These are phyloP conservation scores for Eubasilissa regina DNA, from an alignment of 1,140 invertebrate species.

Conservation along the genomic window DNA sequence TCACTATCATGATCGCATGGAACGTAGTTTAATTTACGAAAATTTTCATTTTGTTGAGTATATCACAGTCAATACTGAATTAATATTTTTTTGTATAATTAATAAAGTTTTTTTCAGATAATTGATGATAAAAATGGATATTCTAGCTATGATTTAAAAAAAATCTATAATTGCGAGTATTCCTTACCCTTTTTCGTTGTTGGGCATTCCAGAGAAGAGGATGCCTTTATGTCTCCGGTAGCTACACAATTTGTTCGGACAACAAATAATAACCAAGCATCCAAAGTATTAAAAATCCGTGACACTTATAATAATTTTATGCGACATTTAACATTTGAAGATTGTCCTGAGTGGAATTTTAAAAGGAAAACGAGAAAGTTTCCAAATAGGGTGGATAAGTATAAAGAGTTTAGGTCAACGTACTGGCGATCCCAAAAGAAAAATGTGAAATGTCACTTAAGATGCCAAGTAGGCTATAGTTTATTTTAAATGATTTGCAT, in stretches of 20 bases:
- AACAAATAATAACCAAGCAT: no score
- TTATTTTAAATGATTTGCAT: background rate
- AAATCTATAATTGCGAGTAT: conserved; percentile 29
- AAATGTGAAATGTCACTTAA: conserved; percentile 11
- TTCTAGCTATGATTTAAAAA: background rate
- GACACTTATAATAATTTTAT: conserved; percentile 26
- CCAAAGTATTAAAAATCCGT: background rate
- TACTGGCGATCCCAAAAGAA: conserved; percentile 13
- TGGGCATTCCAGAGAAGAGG: no score
- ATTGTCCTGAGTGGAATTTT: background rate
- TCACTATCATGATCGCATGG: no score
- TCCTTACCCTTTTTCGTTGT: background rate
- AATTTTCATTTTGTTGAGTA: no score
- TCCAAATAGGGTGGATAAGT: conserved; percentile 2
- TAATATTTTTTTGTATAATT: background rate
- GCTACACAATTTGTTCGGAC: no score
- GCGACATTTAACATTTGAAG: conserved; percentile 2
- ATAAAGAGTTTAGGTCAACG: conserved; percentile 10
- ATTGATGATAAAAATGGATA: background rate
- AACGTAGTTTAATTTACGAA: no score
- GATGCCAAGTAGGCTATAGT: conserved; percentile 40
- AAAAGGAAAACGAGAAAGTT: conserved; percentile 25
- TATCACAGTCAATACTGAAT: background rate
- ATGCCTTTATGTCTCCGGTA: no score
- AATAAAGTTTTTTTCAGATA: conserved; percentile 11